Conservation (phyloP, 2,888 invertebrate species). For the Lasioglossum morio region DNA sequence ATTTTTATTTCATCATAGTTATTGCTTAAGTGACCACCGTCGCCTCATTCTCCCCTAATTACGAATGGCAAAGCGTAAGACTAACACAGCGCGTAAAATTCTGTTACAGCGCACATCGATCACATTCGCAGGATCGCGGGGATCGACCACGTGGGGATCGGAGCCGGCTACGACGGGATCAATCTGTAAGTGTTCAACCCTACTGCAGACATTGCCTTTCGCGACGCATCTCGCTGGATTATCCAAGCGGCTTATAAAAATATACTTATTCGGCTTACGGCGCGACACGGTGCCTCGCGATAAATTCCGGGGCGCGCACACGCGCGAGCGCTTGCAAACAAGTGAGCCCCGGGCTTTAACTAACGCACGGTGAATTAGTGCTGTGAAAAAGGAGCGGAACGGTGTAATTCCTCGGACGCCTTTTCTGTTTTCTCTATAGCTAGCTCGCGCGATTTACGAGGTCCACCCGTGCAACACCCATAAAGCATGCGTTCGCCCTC, state of each 20-base stretch:
- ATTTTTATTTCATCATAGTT: too few species aligned
- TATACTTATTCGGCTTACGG: constrained; percentile 13
- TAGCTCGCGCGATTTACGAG: constrained; percentile 47
- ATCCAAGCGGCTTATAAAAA: constrained; percentile 8
- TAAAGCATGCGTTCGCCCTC: constrained; percentile 32
- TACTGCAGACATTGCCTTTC: not conserved
- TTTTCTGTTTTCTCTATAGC: not conserved
- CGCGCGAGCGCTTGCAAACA: constrained; percentile 8
- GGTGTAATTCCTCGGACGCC: constrained; percentile 8
- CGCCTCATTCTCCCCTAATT: too few species aligned
- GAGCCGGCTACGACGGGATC: constrained; percentile 95
- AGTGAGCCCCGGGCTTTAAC: constrained; percentile 13
- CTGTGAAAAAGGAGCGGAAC: not conserved
- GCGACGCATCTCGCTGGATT: not conserved
- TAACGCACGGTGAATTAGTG: constrained; percentile 30
- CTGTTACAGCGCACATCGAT: constrained; percentile 93
- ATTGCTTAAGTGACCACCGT: too few species aligned
- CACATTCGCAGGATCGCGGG: constrained; percentile 94
- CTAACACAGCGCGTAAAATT: constrained; percentile 20
- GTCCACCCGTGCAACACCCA: constrained; percentile 23
- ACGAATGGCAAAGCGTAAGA: not conserved
- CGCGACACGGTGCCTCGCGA: not conserved
- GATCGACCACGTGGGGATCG: constrained; percentile 94
- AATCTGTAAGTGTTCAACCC: constrained; percentile 90
- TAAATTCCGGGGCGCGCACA: constrained; percentile 21